Evolutionary conservation across 2,113 vertebrate species (phyloP), one percentile per base, ranked within the genome.

Genomic region (Neopipo cinnamomea): DNA sequence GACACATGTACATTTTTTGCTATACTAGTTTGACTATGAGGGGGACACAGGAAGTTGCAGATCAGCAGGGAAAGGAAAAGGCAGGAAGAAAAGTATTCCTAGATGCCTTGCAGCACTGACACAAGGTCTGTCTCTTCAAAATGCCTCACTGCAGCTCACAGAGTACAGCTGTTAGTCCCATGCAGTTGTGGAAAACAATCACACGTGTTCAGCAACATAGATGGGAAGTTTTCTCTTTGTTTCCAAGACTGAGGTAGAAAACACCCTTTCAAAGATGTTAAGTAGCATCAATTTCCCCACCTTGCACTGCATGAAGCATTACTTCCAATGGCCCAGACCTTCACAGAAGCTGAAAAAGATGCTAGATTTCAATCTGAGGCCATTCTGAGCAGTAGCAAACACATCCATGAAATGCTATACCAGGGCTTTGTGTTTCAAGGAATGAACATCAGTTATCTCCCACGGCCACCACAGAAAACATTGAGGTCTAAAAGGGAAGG

Each of bases 301-400:
- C 22, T 53, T 70, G 50, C 31, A 44, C 6, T 37, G 39, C 16
- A 22, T 23, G 22, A 91, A 80, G 17, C 15, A 39, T 44, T 70
- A 62, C 17, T 67, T 89, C 30, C 37, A 53, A 61, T 16, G 20
- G 10, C 21, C 14, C 16, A 86, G 33, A 56, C n/a, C 4, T 25
- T 31, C 49, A 27, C 10, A 86, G 13, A 8, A 79, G 41, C 24
- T 18, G 28, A 78, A 88, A 20, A 50, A 70, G 5, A 41, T 12
- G 5, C 9, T 42, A 68, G 28, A 74, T 42, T 82, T 58, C 62
- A 78, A 78, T 24, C 7, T 20, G 37, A 85, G 24, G 27, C 49
- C 0, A 0, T 44, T 76, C 24, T 5, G 7, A 50, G 52, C 41
- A 76, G 63, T 1, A 39, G 27, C n/a, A 76, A 88, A 82, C 17